Percentiles rank a stretch among this genome's conserved stretches.
Conservation (phyloP, 2,888 invertebrate species). For the Monochamus alternatus region DNA sequence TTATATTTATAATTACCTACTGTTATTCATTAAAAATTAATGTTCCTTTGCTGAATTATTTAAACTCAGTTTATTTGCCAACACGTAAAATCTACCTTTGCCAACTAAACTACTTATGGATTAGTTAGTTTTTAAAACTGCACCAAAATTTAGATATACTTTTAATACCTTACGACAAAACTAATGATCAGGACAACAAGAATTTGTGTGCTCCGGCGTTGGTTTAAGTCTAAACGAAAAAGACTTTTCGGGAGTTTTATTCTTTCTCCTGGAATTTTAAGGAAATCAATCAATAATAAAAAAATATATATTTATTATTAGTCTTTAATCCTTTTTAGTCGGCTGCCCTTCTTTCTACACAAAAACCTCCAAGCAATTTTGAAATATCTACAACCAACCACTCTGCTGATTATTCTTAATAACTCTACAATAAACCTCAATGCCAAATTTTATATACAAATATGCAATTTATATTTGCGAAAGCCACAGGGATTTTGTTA, state of each 20-base stretch:
- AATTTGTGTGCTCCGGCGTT: constrained; percentile 30
- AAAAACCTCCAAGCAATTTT: constrained; percentile 19
- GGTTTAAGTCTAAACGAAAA: constrained; percentile 50
- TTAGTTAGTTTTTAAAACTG: constrained; percentile 18
- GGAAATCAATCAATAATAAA: constrained; percentile 5
- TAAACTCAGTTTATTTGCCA: background rate
- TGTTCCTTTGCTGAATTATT: too few species aligned
- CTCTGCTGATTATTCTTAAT: background rate
- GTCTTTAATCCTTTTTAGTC: constrained; percentile 8
- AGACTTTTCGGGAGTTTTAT: constrained; percentile 30
- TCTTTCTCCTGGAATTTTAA: constrained; percentile 45
- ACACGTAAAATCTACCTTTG: background rate
- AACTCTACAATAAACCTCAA: background rate
- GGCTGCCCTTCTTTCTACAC: constrained; percentile 19
- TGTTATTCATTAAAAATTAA: too few species aligned
- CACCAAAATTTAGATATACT: constrained; percentile 18
- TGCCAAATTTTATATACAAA: constrained; percentile 29
- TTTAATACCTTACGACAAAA: constrained; percentile 23
- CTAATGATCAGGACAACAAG: constrained; percentile 16
- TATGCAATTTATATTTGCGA: constrained; percentile 44
- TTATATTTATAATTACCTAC: too few species aligned
- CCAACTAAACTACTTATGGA: background rate
- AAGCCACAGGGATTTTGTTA: constrained; percentile 70
- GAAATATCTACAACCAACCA: constrained; percentile 26
- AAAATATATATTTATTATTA: background rate